A percentile compares a stretch with the other conserved stretches of the same genome.
phyloP scores from a whole-genome alignment of 2,888 invertebrate genomes.

The Euplagia quadripunctaria region DNA sequence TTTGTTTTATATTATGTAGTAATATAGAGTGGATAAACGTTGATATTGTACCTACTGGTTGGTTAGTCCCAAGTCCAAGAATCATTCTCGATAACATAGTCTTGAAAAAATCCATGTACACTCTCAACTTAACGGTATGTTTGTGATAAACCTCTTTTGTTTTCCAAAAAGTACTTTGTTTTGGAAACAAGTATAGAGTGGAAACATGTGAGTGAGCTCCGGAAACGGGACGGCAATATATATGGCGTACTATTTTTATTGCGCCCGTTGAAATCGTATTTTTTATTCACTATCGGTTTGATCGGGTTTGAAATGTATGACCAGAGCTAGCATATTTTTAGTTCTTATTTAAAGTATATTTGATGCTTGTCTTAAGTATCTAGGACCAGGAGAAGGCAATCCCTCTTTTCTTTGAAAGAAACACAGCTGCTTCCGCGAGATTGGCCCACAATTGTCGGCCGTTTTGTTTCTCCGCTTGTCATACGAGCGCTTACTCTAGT shows the following conservation, averaged over 20 bases:
- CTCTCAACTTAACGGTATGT: constrained; percentile 44
- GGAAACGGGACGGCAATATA: constrained; percentile 33
- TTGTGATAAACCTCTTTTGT: constrained; percentile 56
- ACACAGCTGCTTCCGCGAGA: neutral
- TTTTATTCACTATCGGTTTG: constrained; percentile 9
- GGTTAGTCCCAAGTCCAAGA: too few species aligned
- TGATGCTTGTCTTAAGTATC: neutral
- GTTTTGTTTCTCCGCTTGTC: neutral
- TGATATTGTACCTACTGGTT: too few species aligned
- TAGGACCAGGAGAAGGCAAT: neutral
- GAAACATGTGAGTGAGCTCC: constrained; percentile 39
- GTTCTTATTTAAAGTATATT: neutral
- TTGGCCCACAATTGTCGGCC: neutral
- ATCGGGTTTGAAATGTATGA: constrained; percentile 4
- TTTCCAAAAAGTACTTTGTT: constrained; percentile 61
- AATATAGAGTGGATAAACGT: too few species aligned
- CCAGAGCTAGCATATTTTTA: neutral
- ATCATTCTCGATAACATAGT: neutral
- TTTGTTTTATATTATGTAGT: too few species aligned
- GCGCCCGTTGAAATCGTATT: constrained; percentile 9
- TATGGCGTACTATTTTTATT: constrained; percentile 17
- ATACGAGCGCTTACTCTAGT: neutral
- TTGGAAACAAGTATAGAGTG: constrained; percentile 47
- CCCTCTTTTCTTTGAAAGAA: too few species aligned
- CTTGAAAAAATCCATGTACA: constrained; percentile 24